Base-by-base conservation (phyloP, 2,888 invertebrate species). In the Lasioglossum calceatum region DNA sequence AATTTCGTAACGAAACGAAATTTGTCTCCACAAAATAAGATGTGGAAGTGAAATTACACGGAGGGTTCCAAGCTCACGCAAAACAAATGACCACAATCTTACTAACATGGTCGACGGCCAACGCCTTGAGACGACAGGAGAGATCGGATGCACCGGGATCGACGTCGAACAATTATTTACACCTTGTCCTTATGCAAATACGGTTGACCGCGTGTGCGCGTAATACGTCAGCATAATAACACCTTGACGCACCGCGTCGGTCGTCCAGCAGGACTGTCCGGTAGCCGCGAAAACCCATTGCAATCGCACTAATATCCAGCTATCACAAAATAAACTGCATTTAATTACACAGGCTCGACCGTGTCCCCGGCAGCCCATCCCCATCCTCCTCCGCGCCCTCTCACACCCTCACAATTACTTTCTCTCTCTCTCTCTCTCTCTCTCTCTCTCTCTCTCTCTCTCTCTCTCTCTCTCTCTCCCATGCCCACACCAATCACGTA, bases 271-370 rank as follows among this genome's bases (percentile, higher is more conserved):
- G 19, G 61, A 61, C 27, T 47, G 54, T 47, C 16, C 42, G 39
- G 61, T 72, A 16, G 47, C n/a, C 50, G 50, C 81, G 76, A 81
- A 32, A 61, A 39, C n/a, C 81, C 75, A 70, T 76, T 54, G 70
- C 58, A 50, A 81, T 82, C 81, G 81, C 82, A 71, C 84, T 84
- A 82, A 84, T 84, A 77, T 67, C 82, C 50, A 72, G 50, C 75
- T 70, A 71, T 76, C 70, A 71, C 32, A 50, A 77, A 84, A 82
- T 84, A 82, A 84, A 84, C 82, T 84, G 84, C 82, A 82, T 84
- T 82, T 84, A 83, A 83, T 83, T 83, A 83, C 83, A 83, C 75
- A 58, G 78, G 78, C 47, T 70, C 44, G 23, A 36, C 54, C 61
- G 54, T 58, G 27, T 44, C 42, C 39, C 39, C 58, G 27, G 58